Base-by-base conservation (phyloP, 2,888 invertebrate genomes). In the Mythimna ferrago region DNA sequence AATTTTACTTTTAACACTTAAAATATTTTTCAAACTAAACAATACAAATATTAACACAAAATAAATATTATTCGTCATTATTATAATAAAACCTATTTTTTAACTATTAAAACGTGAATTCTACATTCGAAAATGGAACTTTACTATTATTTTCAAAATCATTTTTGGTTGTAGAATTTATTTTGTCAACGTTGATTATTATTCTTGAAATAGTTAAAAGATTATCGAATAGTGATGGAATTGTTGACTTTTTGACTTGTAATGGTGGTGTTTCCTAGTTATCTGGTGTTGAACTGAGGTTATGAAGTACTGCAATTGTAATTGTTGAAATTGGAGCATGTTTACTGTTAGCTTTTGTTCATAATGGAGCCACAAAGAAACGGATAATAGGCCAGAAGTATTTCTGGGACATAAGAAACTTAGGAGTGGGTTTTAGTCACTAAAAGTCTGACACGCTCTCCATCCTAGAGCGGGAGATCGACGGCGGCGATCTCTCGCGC, bases 1-100 rank as follows among this genome's bases (percentile, higher is more conserved):
- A 3, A 90, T 85, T 83, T 93, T 94, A 38, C 77, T 84, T 81
- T 88, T 89, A 7, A 79, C 85, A 51, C 84, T 69, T 6, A 70
- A 66, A 71, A 83, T 71, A 73, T 60, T 69, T 68, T 75, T 79
- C 2, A 57, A 64, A 21, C 66, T 62, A 60, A 85, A 69, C 2
- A 76, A 75, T 62, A 79, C 38, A n/a, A 87, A 44, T 19, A 82
- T 0, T 38, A 83, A n/a, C 41, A 77, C 60, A 58, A 11, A 73
- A 70, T n/a, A 71, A 56, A 57, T 51, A 69, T 51, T 19, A 71
- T 2, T 66, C 54, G 35, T 65, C 68, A 70, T 81, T 61, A 70
- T 72, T 71, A 35, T 32, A 73, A 38, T 53, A 77, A 57, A 62
- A 66, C 5, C 16, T 38, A 57, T 61, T 63, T n/a, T 57, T 0